Conservation (phyloP, 2,888 invertebrate genomes). For the Gerris lacustris region DNA sequence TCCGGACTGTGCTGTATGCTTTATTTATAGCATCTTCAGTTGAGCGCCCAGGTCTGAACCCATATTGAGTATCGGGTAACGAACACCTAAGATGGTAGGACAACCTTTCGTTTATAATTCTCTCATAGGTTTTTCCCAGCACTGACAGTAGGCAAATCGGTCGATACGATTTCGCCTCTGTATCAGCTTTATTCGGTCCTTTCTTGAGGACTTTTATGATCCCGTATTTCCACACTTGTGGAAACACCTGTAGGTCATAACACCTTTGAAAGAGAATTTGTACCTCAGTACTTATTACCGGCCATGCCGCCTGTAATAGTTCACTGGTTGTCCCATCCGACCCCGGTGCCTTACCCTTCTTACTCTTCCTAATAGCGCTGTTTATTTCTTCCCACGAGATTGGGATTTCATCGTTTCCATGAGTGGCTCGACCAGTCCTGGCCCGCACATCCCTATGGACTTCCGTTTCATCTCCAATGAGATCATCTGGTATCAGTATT, state of each 20-base stretch:
- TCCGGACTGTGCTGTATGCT: background rate
- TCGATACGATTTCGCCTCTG: slow-evolving; percentile 10
- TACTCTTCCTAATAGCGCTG: background rate
- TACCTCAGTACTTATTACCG: background rate
- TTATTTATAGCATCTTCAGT: slow-evolving; percentile 21
- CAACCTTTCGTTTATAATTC: no score
- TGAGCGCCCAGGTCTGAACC: slow-evolving; percentile 16
- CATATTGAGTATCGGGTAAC: slow-evolving; percentile 18
- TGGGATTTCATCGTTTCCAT: background rate
- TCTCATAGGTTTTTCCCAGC: slow-evolving; percentile 21
- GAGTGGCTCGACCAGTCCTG: background rate
- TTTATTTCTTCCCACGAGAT: background rate
- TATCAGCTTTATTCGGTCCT: slow-evolving; percentile 3
- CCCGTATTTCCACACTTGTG: slow-evolving; percentile 13
- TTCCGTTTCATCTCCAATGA: background rate
- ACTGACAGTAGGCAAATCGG: slow-evolving; percentile 15
- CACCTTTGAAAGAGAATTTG: background rate
- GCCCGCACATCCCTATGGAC: background rate
- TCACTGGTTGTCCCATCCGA: background rate
- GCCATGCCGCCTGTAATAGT: background rate
- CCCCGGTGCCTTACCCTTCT: background rate
- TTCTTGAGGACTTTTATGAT: slow-evolving; percentile 10
- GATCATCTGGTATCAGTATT: background rate
- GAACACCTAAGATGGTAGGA: no score
- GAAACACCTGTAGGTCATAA: background rate